Conservation (phyloP, 30 jellyfish, hydroid and myxozoan species). For the Hydra vulgaris region DNA sequence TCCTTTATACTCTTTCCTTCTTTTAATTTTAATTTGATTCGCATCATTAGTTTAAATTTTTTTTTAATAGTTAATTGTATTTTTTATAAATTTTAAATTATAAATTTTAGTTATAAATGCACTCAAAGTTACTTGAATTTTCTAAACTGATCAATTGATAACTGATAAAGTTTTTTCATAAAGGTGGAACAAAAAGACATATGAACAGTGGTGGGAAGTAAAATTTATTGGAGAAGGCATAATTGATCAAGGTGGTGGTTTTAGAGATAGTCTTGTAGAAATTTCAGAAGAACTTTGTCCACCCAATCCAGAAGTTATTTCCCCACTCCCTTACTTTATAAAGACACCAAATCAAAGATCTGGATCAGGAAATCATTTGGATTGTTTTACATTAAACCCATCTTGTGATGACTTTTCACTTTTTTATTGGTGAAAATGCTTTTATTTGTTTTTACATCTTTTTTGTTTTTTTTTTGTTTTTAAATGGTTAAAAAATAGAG, state of each 20-base stretch:
- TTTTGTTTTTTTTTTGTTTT: neutral
- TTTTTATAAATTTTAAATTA: too few species aligned
- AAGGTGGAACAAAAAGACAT: conserved; percentile 72
- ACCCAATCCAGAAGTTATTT: conserved; percentile 32
- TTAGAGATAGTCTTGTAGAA: conserved; percentile 91
- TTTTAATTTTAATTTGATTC: too few species aligned
- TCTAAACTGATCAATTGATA: too few species aligned
- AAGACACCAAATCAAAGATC: conserved; percentile 80
- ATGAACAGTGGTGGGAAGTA: conserved; percentile 95
- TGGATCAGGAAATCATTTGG: conserved; percentile 59
- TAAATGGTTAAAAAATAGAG: too few species aligned
- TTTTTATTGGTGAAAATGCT: conserved; percentile 40
- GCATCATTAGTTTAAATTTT: too few species aligned
- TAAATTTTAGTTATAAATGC: too few species aligned
- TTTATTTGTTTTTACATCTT: neutral
- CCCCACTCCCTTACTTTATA: conserved; percentile 48
- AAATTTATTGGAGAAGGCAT: conserved; percentile 88
- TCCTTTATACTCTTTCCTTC: too few species aligned
- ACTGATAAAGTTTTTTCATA: too few species aligned
- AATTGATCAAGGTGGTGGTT: conserved; percentile 99
- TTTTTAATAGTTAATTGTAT: too few species aligned
- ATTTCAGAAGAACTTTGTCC: conserved; percentile 96
- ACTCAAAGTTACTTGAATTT: too few species aligned
- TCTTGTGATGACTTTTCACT: conserved; percentile 47
- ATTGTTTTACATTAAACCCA: conserved; percentile 77